Evolutionary conservation across 2,888 invertebrate genomes (phyloP).

Genomic region (Galeruca laticollis): DNA sequence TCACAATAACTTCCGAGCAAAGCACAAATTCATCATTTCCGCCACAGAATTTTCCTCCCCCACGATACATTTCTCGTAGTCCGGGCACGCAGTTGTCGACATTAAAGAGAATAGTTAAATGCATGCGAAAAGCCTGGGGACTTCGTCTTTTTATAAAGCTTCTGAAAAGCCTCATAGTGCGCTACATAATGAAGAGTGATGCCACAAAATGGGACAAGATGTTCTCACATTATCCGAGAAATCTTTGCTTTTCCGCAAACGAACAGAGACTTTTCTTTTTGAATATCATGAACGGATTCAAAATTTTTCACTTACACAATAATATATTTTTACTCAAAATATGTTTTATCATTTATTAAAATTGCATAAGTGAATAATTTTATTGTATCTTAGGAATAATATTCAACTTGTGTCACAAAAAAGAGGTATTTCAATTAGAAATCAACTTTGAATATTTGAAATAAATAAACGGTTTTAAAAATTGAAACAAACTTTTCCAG

Average conservation of each 20-base stretch:
- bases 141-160: constrained; percentile 50
- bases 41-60: constrained; percentile 34
- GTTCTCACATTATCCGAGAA: constrained; percentile 50
- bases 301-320: not conserved
- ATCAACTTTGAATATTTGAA: no score
- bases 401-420: no score
- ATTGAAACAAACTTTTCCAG: no score
- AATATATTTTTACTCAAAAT: no score
- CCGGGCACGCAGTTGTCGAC: constrained; percentile 43
- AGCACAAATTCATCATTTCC: constrained; percentile 35
- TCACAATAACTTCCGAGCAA: constrained; percentile 32
- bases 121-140: constrained; percentile 48
- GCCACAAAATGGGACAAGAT: constrained; percentile 55
- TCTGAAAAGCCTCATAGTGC: constrained; percentile 50
- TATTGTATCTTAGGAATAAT: no score
- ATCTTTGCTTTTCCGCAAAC: constrained; percentile 38
- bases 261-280: constrained; percentile 22
- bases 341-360: no score
- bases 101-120: constrained; percentile 55
- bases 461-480: no score
- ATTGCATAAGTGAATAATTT: no score
- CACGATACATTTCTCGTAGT: constrained; percentile 37
- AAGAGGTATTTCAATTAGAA: no score
- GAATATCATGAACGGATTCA: not conserved
- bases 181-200: constrained; percentile 57